phyloP scores from a whole-genome alignment of 2,888 invertebrate genomes.

The Ochropacha duplaris region DNA sequence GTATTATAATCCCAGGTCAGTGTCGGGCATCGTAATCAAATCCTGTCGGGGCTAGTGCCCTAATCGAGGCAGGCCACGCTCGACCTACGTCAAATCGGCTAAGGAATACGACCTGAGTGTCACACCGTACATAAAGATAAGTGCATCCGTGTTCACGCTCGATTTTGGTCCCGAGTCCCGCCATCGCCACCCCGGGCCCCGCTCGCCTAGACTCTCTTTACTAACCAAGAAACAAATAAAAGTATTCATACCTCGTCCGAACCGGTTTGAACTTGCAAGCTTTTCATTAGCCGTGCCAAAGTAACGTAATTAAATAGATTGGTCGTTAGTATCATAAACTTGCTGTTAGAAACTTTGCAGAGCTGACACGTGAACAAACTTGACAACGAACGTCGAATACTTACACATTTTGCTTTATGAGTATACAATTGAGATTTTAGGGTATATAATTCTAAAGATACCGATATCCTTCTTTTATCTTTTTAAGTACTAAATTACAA shows the following conservation, averaged over 20 bases:
- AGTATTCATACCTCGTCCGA: slow-evolving; percentile 36
- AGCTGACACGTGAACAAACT: slow-evolving; percentile 56
- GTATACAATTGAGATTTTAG: slow-evolving; percentile 11
- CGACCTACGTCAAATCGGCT: slow-evolving; percentile 71
- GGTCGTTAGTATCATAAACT: slow-evolving; percentile 53
- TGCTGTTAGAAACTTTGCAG: slow-evolving; percentile 48
- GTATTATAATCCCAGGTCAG: slow-evolving; percentile 45
- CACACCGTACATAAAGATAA: slow-evolving; percentile 53
- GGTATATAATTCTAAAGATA: not conserved
- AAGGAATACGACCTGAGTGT: slow-evolving; percentile 63
- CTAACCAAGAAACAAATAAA: slow-evolving; percentile 17
- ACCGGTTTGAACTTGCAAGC: slow-evolving; percentile 34
- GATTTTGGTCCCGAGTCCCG: slow-evolving; percentile 6
- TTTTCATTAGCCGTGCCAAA: slow-evolving; percentile 51
- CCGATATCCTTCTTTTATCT: not conserved
- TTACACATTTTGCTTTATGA: slow-evolving; percentile 3
- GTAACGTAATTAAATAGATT: slow-evolving; percentile 58
- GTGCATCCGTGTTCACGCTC: slow-evolving; percentile 24
- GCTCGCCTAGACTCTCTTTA: slow-evolving; percentile 14
- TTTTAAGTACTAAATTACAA: not conserved
- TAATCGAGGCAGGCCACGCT: slow-evolving; percentile 70
- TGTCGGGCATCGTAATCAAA: slow-evolving; percentile 62
- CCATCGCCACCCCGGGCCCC: too few species aligned
- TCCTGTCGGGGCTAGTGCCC: slow-evolving; percentile 55
- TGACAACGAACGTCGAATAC: slow-evolving; percentile 35